Evolutionary conservation across 2,797 vertebrate genomes (phyloP).

Genomic region (Spinibarbus caldwelli): DNA sequence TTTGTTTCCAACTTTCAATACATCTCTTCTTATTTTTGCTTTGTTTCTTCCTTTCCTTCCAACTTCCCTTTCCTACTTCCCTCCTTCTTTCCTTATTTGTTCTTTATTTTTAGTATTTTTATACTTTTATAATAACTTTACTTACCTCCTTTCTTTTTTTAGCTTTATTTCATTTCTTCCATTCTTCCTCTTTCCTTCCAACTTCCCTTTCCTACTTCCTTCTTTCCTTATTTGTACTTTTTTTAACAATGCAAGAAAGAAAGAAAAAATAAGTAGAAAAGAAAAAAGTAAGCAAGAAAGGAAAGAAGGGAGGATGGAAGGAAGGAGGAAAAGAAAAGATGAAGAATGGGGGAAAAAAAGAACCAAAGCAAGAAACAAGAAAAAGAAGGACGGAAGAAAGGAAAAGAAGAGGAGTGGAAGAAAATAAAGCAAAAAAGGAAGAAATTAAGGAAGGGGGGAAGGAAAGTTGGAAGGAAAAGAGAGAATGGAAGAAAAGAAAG

Average conservation of each 20-base stretch:
- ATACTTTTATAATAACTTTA: too few species aligned
- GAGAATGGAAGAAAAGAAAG: conserved; percentile 56
- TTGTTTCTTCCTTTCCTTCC: neutral
- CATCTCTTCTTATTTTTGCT: neutral
- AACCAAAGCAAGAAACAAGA: neutral
- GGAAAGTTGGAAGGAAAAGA: neutral
- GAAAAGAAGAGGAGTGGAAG: conserved; percentile 53
- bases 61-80: neutral
- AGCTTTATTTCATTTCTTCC: neutral
- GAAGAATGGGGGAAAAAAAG: too few species aligned
- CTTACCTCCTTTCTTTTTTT: too few species aligned
- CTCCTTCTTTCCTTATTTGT: too few species aligned
- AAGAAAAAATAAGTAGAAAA: neutral
- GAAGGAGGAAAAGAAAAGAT: neutral
- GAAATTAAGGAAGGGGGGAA: neutral
- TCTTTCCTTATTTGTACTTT: neutral
- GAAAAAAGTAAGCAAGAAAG: neutral
- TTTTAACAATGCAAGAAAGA: neutral
- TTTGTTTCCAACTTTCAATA: neutral
- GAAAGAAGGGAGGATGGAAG: neutral
- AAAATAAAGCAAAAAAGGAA: conserved; percentile 12
- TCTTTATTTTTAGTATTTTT: too few species aligned
- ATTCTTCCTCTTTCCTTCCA: neutral
- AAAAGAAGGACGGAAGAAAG: neutral
- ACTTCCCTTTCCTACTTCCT: neutral